Base-by-base conservation (phyloP, 2,888 invertebrate genomes). In the Callimorpha dominula region DNA sequence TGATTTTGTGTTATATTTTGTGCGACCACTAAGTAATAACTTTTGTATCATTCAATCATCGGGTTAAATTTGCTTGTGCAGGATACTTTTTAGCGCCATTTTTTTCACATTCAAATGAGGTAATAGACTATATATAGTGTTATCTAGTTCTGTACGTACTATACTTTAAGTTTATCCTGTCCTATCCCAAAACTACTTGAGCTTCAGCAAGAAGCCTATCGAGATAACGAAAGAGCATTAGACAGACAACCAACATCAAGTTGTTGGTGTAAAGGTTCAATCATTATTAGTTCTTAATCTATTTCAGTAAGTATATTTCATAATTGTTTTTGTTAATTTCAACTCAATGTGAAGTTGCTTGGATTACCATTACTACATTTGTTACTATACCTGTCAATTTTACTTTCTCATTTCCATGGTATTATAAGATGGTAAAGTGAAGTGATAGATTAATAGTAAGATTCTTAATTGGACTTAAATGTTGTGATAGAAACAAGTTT, bases 1-100 rank as follows among this genome's bases (percentile, higher is more conserved):
- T 60, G 57, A 54, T 40, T 57, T 46, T 8, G 74, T 74, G 65
- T 72, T 63, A 64, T 64, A 42, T 63, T 12, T 65, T 50, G n/a
- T 65, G 7, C 54, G 5, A 54, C 11, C 42, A 42, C 40, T 42
- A 42, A n/a, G n/a, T 42, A 65, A 31, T 31, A 65, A 46, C 12
- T 49, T 15, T 20, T 43, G 31, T 50, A 65, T 40, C 17, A 31
- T 9, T 65, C 7, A 17, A 6, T 50, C 31, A 14, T 50, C 6
- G 5, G 31, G 31, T 31, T 14, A 11, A 14, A 31, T 60, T 31
- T 6, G 14, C 7, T 60, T 60, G 31, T 6, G 60, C 12, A 31
- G 14, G 1, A 60, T 31, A 14, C 14, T 60, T 60, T 20, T 31
- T 7, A 57, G 14, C 31, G 31, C 6, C 14, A 31, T 20, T 60